phyloP scores from a whole-genome alignment of 1,140 invertebrate genomes.

The Venustaconcha ellipsiformis region DNA sequence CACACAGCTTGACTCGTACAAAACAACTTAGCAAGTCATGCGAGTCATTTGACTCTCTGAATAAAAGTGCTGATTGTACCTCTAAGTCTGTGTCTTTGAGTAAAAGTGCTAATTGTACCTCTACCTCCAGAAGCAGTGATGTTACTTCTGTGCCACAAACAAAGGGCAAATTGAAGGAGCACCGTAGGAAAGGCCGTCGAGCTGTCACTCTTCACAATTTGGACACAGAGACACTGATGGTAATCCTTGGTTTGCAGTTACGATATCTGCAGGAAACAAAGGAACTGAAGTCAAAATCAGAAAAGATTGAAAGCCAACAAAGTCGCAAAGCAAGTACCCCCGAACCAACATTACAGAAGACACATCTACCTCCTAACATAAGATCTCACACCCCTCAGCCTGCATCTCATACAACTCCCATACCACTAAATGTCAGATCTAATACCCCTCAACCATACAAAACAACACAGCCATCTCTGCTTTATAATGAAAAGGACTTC shows the following conservation, averaged over 20 bases:
- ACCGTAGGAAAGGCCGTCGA: constrained; percentile 44
- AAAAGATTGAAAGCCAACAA: not conserved
- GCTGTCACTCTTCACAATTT: constrained; percentile 59
- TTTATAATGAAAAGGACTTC: not conserved
- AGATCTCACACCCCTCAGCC: constrained; percentile 57
- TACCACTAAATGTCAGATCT: not conserved
- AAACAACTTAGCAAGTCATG: constrained; percentile 38
- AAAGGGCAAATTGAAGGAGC: constrained; percentile 50
- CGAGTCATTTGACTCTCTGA: constrained; percentile 38
- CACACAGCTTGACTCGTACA: constrained; percentile 24
- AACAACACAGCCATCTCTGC: constrained; percentile 7
- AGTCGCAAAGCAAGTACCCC: constrained; percentile 37
- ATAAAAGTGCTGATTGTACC: constrained; percentile 10
- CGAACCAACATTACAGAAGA: constrained; percentile 32
- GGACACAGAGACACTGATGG: constrained; percentile 56
- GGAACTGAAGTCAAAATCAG: constrained; percentile 29
- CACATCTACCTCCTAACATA: constrained; percentile 38
- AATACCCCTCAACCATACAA: constrained; percentile 2
- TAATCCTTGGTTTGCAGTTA: constrained; percentile 60
- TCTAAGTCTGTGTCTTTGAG: not conserved
- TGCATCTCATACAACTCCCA: constrained; percentile 5
- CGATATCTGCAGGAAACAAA: constrained; percentile 55
- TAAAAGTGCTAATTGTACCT: constrained; percentile 7
- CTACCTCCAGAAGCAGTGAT: not conserved
- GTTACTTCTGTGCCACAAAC: constrained; percentile 23